phyloP scores from a whole-genome alignment of 1,140 invertebrate species.

The Drosophila arizonae region DNA sequence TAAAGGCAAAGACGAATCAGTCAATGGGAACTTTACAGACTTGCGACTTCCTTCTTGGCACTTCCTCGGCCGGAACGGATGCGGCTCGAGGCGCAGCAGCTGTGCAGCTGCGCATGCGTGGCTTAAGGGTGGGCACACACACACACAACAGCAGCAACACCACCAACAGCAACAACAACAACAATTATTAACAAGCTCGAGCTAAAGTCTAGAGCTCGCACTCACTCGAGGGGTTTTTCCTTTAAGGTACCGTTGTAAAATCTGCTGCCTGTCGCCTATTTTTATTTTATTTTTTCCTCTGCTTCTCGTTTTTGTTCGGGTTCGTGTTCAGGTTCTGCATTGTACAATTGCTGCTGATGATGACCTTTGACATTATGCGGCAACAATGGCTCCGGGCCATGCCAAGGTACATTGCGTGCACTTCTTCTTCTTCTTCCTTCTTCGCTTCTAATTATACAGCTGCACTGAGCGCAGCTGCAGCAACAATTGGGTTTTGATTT shows the following conservation, averaged over 20 bases:
- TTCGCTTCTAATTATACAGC: constrained; percentile 44
- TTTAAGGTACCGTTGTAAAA: constrained; percentile 31
- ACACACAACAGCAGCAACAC: background rate
- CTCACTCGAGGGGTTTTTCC: constrained; percentile 28
- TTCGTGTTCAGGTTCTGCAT: constrained; percentile 37
- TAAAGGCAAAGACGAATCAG: constrained; percentile 10
- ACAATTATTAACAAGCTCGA: constrained; percentile 18
- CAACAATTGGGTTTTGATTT: constrained; percentile 53
- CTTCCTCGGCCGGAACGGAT: constrained; percentile 59
- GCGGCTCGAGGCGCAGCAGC: constrained; percentile 27
- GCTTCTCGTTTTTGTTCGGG: constrained; percentile 18
- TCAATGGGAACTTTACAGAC: constrained; percentile 57
- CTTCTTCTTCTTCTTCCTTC: background rate
- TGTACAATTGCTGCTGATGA: constrained; percentile 61
- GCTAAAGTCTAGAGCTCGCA: constrained; percentile 5
- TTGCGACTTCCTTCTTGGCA: constrained; percentile 41
- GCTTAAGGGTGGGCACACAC: constrained; percentile 59
- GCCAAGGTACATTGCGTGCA: constrained; percentile 42
- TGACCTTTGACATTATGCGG: constrained; percentile 75
- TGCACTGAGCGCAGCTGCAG: constrained; percentile 60
- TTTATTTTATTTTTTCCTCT: constrained; percentile 31
- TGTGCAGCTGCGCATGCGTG: constrained; percentile 67
- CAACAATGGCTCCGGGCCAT: constrained; percentile 51
- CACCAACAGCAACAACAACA: background rate
- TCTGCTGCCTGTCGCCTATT: constrained; percentile 47